Percentiles rank a stretch among this genome's conserved stretches.
phyloP scores from a whole-genome alignment of 2,797 vertebrate species.

The Loriculus beryllinus region DNA sequence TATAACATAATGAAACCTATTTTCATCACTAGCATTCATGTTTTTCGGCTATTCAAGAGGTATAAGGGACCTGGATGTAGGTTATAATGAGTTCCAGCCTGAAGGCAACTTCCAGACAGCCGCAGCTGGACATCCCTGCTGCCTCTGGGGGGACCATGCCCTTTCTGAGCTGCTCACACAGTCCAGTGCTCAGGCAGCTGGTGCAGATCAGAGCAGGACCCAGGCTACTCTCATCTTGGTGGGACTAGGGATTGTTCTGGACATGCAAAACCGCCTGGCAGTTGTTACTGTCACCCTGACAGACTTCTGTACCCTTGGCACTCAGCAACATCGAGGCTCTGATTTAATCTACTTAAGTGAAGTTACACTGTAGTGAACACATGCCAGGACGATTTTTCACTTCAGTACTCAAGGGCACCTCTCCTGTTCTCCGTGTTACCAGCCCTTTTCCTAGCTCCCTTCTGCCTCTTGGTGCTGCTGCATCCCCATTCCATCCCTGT shows the following conservation, averaged over 20 bases:
- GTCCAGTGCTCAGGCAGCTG: rapidly evolving
- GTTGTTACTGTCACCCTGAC: not conserved
- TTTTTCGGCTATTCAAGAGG: not conserved
- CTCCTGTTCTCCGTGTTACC: not conserved
- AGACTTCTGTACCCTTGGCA: not conserved
- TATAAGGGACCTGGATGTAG: not conserved
- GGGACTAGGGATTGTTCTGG: not conserved
- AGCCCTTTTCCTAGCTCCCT: not conserved
- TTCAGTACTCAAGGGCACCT: not conserved
- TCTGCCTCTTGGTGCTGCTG: not conserved
- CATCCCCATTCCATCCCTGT: not conserved
- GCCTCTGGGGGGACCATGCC: not conserved
- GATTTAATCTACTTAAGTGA: constrained; percentile 25
- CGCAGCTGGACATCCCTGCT: not conserved
- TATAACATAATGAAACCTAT: not conserved
- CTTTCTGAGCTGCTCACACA: not conserved
- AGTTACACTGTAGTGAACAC: not conserved
- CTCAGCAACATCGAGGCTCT: not conserved
- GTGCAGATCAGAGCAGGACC: not conserved
- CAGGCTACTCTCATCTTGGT: not conserved
- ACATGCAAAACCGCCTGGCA: not conserved
- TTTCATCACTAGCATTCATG: not conserved
- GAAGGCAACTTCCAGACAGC: not conserved
- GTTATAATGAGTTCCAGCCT: not conserved
- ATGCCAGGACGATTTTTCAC: not conserved